Evolutionary conservation across 2,888 invertebrate genomes (phyloP), one percentile per base, ranked within the genome.

Genomic region (Teinopalpus imperialis): DNA sequence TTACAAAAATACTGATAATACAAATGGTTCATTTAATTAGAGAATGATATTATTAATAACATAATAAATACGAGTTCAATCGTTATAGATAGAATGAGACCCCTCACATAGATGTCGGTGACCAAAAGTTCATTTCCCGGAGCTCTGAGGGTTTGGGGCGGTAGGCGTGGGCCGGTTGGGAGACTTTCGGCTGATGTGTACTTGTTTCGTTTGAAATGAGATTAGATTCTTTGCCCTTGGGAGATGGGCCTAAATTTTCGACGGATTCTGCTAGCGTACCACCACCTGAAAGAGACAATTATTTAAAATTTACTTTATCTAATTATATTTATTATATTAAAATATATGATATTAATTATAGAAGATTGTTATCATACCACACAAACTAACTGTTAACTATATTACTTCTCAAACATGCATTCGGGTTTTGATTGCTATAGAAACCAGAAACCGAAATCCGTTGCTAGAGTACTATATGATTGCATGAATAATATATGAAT

Each of bases 121-220:
- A 94, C 94, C 94, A 95, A 81, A 95, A 95, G 75, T 95, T 95
- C 93, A 95, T 93, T 77, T 95, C 95, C 31, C 95, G 79, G 7
- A 95, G 80, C 66, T 95, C 94, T 0, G 94, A 93, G 0, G 93
- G 93, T 66, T 91, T 92, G 0, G 92, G 90, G 57, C 88, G 87
- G 59, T 90, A 83, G 9, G 74, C 63, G 20, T 59, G 67, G 4
- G 69, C 49, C n/a, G 72, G 59, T 27, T 72, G 77, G 3, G 51
- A 49, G 2, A 61, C 63, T 23, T 77, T 86, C 13, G 76, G 69
- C 48, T 63, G 78, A 12, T 72, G 75, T 0, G 66, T 57, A 3
- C 60, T 23, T 1, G 59, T 13, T 10, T 71, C 66, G 8, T 52
- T 64, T 1, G 61, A 27, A 7, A 64, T 34, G 1, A 61, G 46